Conservation (phyloP, 2,113 vertebrate genomes). For the Emydocephalus ijimae region DNA sequence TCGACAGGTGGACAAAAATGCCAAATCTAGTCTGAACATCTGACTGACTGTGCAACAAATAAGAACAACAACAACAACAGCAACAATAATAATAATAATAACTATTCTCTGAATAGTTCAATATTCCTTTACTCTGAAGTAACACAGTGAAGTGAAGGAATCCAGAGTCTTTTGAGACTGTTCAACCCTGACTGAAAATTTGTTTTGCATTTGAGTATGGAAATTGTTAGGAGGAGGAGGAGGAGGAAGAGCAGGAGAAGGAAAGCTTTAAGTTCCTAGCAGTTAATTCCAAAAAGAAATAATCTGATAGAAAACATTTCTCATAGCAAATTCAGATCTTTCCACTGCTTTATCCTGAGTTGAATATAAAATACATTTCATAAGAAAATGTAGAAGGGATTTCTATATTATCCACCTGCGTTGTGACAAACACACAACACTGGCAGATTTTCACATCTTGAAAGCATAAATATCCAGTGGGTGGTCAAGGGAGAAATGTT, state of each 20-base stretch:
- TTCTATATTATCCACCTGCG: neutral
- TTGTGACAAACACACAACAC: neutral
- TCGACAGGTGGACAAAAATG: too few relatives aligned
- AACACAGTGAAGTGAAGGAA: neutral
- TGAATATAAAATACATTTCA: neutral
- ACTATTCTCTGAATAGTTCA: neutral
- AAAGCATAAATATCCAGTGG: neutral
- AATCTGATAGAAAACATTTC: neutral
- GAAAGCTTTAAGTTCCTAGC: neutral
- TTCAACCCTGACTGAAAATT: neutral
- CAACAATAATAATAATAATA: neutral
- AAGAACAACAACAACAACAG: too few relatives aligned
- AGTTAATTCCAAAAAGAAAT: slow-evolving; percentile 15
- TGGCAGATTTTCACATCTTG: neutral
- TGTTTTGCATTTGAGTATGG: slow-evolving; percentile 8
- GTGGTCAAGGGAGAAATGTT: neutral
- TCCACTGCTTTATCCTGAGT: neutral
- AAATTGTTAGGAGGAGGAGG: neutral
- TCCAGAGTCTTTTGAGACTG: neutral
- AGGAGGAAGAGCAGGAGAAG: too few relatives aligned
- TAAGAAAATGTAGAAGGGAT: neutral
- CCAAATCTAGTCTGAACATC: too few relatives aligned
- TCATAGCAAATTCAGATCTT: slow-evolving; percentile 12
- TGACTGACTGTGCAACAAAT: too few relatives aligned
- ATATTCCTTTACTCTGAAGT: too few relatives aligned